A percentile compares a stretch with the other conserved stretches of the same genome.
Conservation (phyloP, 64 coral and sea anemone species). For the Actinia tenebrosa region DNA sequence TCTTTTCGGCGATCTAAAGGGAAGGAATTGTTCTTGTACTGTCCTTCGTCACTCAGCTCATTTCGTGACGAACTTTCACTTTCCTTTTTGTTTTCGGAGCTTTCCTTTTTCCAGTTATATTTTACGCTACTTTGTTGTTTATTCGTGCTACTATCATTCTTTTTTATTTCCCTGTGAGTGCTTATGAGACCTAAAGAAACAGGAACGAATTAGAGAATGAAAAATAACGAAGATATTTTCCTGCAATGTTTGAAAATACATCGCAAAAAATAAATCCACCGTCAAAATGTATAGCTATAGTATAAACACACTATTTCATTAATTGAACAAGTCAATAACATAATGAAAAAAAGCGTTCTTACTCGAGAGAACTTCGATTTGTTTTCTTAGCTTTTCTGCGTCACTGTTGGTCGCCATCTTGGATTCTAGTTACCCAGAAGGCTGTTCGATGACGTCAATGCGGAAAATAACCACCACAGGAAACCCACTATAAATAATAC, state of each 20-base stretch:
- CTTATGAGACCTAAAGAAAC: not conserved
- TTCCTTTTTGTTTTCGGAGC: not conserved
- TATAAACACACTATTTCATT: not conserved
- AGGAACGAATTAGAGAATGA: conserved; percentile 22
- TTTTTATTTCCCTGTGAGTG: not conserved
- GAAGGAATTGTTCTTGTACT: not conserved
- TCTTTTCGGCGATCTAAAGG: not conserved
- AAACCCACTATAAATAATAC: too few species aligned
- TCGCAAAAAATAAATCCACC: not conserved
- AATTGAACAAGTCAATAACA: not conserved
- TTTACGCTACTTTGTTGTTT: not conserved
- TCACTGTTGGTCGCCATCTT: conserved; percentile 59
- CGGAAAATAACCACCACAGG: too few species aligned
- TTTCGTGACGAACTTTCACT: not conserved
- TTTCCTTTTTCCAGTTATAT: not conserved
- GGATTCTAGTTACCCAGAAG: not conserved
- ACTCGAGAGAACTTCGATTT: conserved; percentile 64
- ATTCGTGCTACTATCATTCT: not conserved
- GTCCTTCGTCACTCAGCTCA: not conserved
- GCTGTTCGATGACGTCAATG: not conserved
- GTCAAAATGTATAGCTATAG: not conserved
- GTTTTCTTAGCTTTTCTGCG: conserved; percentile 46
- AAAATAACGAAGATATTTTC: not conserved
- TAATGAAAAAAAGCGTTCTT: not conserved
- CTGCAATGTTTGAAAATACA: not conserved